Percentiles rank a stretch among this genome's conserved stretches.
phyloP scores from a whole-genome alignment of 2,888 invertebrate genomes.

The Polylopha cassiicola region DNA sequence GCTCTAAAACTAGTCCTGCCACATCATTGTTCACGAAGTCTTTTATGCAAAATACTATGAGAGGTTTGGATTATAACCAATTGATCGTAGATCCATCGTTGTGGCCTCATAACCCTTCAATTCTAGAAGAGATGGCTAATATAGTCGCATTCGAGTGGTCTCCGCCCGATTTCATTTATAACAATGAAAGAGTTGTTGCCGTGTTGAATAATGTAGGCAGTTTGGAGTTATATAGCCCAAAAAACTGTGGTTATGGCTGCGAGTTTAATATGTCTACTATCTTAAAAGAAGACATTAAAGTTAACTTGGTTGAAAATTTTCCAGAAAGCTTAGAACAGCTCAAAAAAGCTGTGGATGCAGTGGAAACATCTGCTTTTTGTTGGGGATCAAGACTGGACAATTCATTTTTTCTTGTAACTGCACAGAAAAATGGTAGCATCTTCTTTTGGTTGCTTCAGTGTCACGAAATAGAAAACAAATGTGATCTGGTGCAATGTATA shows the following conservation, averaged over 20 bases:
- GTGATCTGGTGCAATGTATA: no score
- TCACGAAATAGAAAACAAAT: slow-evolving; percentile 19
- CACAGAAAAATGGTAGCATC: slow-evolving; percentile 52
- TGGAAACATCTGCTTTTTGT: slow-evolving; percentile 48
- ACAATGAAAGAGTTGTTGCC: slow-evolving; percentile 43
- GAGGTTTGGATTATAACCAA: slow-evolving; percentile 49
- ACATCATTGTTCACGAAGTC: slow-evolving; percentile 37
- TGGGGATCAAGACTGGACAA: slow-evolving; percentile 43
- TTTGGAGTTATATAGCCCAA: slow-evolving; percentile 41
- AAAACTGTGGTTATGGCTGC: slow-evolving; percentile 37
- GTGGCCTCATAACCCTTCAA: slow-evolving; percentile 52
- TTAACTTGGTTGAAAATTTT: slow-evolving; percentile 18
- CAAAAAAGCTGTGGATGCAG: slow-evolving; percentile 37
- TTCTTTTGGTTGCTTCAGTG: slow-evolving; percentile 48
- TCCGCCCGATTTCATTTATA: slow-evolving; percentile 39
- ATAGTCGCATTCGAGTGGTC: slow-evolving; percentile 49
- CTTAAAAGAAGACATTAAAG: slow-evolving; percentile 30
- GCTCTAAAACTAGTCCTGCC: slow-evolving; percentile 46
- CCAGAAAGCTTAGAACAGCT: slow-evolving; percentile 36
- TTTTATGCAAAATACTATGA: slow-evolving; percentile 37
- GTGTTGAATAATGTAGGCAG: slow-evolving; percentile 57
- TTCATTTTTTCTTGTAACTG: slow-evolving; percentile 52
- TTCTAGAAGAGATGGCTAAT: slow-evolving; percentile 48
- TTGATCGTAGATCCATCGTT: slow-evolving; percentile 52
- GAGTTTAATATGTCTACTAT: slow-evolving; percentile 42